Conservation (phyloP, 2,888 invertebrate species). For the Podotricha telesiphe region DNA sequence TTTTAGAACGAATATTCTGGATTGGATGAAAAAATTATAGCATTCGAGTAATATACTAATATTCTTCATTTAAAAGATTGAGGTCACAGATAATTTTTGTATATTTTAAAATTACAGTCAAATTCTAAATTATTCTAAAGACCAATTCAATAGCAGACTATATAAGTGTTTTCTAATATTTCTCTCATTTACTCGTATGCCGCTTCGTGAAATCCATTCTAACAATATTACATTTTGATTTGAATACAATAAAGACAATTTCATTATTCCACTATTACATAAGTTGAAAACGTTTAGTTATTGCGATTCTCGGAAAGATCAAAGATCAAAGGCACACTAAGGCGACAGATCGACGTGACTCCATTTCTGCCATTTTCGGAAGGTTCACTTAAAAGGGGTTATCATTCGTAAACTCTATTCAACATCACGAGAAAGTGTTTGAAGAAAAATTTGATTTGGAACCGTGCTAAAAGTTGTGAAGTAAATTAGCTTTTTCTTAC, state of each 20-base stretch:
- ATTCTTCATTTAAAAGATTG: too few species aligned
- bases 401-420: constrained; percentile 37
- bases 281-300: constrained; percentile 14
- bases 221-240: neutral
- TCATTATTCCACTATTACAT: constrained; percentile 15
- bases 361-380: constrained; percentile 11
- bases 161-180: too few species aligned
- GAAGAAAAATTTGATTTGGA: constrained; percentile 50
- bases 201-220: too few species aligned
- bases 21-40: too few species aligned
- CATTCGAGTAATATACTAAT: too few species aligned
- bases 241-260: constrained; percentile 5
- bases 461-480: constrained; percentile 41
- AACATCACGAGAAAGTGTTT: constrained; percentile 44
- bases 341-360: constrained; percentile 14
- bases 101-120: too few species aligned
- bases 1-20: too few species aligned
- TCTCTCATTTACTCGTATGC: too few species aligned
- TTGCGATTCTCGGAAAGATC: constrained; percentile 17
- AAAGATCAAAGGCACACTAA: constrained; percentile 21
- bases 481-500: constrained; percentile 41
- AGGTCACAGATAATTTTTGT: too few species aligned
- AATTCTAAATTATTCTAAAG: too few species aligned
- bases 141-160: too few species aligned
- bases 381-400: constrained; percentile 19